These are phyloP conservation scores for Pterocles orientalis DNA, from an alignment of 2,113 vertebrate genomes.

Conservation along the genomic window DNA sequence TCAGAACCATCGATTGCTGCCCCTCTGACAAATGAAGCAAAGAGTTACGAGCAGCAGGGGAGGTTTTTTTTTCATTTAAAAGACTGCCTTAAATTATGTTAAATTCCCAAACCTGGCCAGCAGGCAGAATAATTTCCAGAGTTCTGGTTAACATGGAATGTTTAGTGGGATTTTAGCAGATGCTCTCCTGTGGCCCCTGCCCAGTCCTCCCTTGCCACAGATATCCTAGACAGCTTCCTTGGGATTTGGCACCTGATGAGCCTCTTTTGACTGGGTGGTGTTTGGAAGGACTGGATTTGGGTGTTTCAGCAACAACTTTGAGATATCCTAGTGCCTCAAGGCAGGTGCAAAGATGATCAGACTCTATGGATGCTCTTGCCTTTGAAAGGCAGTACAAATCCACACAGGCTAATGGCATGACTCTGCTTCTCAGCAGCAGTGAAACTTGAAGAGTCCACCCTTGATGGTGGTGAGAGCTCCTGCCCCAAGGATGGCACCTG, in stretches of 20 bases:
- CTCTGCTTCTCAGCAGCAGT: neutral
- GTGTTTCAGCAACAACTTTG: neutral
- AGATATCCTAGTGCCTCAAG: neutral
- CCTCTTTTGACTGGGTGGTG: neutral
- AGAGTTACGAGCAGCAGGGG: neutral
- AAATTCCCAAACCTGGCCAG: slow-evolving; percentile 72
- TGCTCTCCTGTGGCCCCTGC: neutral
- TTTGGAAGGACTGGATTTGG: neutral
- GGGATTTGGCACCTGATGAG: slow-evolving; percentile 49
- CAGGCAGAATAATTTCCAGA: slow-evolving; percentile 64
- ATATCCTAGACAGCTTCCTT: neutral
- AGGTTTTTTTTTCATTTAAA: neutral
- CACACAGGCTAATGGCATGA: neutral
- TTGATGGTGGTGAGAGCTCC: neutral
- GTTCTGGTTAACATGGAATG: slow-evolving; percentile 69
- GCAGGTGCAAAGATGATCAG: neutral
- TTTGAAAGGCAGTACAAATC: neutral
- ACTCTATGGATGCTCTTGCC: neutral
- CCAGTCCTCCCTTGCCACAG: neutral
- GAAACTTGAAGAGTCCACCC: neutral
- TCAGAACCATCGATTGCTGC: neutral
- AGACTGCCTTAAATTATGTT: slow-evolving; percentile 37
- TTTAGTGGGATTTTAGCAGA: slow-evolving; percentile 25
- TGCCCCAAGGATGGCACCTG: neutral
- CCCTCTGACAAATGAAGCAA: neutral